Evolutionary conservation across 2,113 vertebrate species (phyloP), one percentile per base, ranked within the genome.

Genomic region (Mugil cephalus): DNA sequence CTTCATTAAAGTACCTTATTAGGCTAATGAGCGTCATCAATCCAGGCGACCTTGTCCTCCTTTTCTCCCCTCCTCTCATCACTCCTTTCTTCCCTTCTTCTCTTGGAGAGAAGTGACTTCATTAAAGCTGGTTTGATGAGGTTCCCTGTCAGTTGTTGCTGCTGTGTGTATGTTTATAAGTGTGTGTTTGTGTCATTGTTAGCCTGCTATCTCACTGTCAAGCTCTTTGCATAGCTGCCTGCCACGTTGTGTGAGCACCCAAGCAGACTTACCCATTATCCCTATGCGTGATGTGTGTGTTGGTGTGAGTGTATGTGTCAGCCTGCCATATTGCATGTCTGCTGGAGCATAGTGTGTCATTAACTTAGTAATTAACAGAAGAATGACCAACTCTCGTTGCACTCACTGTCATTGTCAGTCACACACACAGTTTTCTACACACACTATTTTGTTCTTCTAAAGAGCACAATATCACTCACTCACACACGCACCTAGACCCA

Each of bases 1-100:
- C 85, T 89, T 92, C 88, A 90, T 91, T 91, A 89, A 88, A 89
- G 89, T 85, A 87, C 82, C 89, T 92, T 93, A 92, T 91, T 92
- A 90, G 82, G 82, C 88, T 93, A 93, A 93, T 88, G 91, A 90
- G 88, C 68, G 65, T 87, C 88, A 93, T 93, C 91, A 92, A 93
- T 93, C 90, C 73, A 74, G 75, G 79, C 68, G 87, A 91, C 89
- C 91, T 92, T 92, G 89, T 89, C 90, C 87, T 88, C 87, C 81
- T 87, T 80, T 84, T 54, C 79, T 88, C 69, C 56, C 85, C 70
- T 86, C 86, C 77, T 81, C 74, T 82, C 86, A 71, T 80, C 79
- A 50, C 68, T 66, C 60, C 50, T 86, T 84, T 86, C 55, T 70
- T 86, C 69, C 73, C 50, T 63, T 76, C 64, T 84, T 86, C 87